A percentile compares a stretch with the other conserved stretches of the same genome.
Evolutionary conservation across 2,888 invertebrate species (phyloP).

Genomic region (Lepas anatifera): DNA sequence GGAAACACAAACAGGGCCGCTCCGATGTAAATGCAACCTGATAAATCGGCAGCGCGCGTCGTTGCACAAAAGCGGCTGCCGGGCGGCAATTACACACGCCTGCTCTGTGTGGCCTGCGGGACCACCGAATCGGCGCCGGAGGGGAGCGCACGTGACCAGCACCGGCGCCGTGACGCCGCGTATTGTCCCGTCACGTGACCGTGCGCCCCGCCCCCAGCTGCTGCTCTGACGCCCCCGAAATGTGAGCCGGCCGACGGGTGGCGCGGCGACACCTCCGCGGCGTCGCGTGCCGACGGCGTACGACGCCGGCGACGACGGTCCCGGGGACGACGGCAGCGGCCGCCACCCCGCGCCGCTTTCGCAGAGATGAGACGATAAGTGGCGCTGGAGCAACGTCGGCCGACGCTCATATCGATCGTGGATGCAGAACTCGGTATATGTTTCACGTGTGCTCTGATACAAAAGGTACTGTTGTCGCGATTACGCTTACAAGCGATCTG

Average conservation of each 20-base stretch:
- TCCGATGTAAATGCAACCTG: not conserved
- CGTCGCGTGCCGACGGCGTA: not conserved
- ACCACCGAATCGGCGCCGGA: not conserved
- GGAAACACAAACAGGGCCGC: not conserved
- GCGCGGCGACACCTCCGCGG: not conserved
- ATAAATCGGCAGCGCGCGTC: not conserved
- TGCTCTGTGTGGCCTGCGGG: not conserved
- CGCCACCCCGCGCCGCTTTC: not conserved
- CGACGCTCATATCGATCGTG: not conserved
- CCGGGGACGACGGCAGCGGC: not conserved
- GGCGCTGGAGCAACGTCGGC: too few relatives aligned
- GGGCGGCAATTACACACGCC: not conserved
- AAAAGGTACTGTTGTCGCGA: too few relatives aligned
- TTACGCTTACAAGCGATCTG: too few relatives aligned
- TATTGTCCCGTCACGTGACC: not conserved
- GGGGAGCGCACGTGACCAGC: not conserved
- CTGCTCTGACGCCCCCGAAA: not conserved
- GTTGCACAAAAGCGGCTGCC: not conserved
- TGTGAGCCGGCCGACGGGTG: not conserved
- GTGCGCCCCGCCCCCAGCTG: not conserved
- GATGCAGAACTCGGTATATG: too few relatives aligned
- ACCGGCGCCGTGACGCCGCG: not conserved
- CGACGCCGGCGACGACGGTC: not conserved
- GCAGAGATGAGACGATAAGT: constrained; percentile 3
- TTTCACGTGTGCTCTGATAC: too few relatives aligned